Evolutionary conservation across 2,113 vertebrate species (phyloP).

Genomic region (Ranitomeya variabilis): DNA sequence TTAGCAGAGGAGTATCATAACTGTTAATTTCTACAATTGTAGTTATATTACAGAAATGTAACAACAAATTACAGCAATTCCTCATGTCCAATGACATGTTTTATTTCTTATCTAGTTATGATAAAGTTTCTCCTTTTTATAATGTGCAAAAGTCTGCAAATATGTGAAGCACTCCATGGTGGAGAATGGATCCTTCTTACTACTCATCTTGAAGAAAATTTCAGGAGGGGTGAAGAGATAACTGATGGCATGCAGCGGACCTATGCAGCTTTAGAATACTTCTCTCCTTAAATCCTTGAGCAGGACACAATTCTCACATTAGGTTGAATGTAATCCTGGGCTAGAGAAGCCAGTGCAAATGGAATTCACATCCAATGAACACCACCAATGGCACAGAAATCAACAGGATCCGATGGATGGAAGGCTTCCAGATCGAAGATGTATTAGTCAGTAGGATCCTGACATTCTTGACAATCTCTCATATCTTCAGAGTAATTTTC

Average conservation of each 20-base stretch:
- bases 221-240: not conserved
- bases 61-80: not conserved
- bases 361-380: not conserved
- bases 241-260: not conserved
- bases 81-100: not conserved
- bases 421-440: not conserved
- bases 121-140: not conserved
- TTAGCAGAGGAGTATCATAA: no score
- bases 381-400: not conserved
- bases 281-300: not conserved
- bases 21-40: no score
- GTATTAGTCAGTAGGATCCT: slow-evolving; percentile 71
- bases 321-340: not conserved
- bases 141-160: slow-evolving; percentile 25
- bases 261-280: not conserved
- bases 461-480: slow-evolving; percentile 75
- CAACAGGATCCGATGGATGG: not conserved
- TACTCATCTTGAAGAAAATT: not conserved
- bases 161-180: not conserved
- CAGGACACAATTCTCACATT: not conserved
- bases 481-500: slow-evolving; percentile 82
- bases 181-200: not conserved
- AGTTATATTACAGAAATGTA: no score
- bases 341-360: not conserved
- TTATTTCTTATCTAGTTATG: not conserved